Conservation (phyloP, 2,888 invertebrate species). For the Standfussiana lucernea region DNA sequence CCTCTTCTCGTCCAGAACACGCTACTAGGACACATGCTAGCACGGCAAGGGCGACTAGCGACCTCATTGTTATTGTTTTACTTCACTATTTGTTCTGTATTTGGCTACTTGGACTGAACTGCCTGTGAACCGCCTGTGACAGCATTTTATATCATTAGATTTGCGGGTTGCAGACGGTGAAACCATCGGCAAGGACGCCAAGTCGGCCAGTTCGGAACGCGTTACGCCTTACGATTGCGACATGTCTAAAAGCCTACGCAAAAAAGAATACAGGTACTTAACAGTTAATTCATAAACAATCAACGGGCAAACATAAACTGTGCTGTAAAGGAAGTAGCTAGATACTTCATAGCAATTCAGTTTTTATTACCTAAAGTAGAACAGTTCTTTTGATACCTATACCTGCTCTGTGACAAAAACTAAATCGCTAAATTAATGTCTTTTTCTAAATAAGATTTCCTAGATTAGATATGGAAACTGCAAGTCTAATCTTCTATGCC, state of each 20-base stretch:
- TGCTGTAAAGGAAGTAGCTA: not conserved
- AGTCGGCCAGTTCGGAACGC: constrained; percentile 75
- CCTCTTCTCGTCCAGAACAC: constrained; percentile 83
- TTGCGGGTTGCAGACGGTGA: constrained; percentile 86
- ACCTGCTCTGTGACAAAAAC: not conserved
- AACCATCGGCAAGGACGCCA: constrained; percentile 89
- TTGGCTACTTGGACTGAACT: constrained; percentile 84
- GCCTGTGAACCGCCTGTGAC: constrained; percentile 78
- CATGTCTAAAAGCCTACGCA: constrained; percentile 74
- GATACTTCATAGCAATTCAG: constrained; percentile 6
- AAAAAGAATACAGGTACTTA: constrained; percentile 40
- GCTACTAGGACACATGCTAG: constrained; percentile 82
- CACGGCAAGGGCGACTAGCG: constrained; percentile 85
- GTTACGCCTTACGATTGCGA: constrained; percentile 84
- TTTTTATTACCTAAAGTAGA: constrained; percentile 27
- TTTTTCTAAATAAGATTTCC: not conserved
- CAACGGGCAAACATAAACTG: constrained; percentile 4
- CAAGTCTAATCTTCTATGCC: not conserved
- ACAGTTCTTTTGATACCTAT: not conserved
- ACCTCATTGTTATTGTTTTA: constrained; percentile 81
- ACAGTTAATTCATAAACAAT: constrained; percentile 44
- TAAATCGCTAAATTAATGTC: not conserved
- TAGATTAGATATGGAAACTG: constrained; percentile 1
- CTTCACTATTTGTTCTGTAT: constrained; percentile 78
- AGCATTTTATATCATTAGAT: constrained; percentile 88